These are phyloP conservation scores for Microctenopoma lineatum DNA, from an alignment of 2,797 vertebrate species.

Conservation along the genomic window DNA sequence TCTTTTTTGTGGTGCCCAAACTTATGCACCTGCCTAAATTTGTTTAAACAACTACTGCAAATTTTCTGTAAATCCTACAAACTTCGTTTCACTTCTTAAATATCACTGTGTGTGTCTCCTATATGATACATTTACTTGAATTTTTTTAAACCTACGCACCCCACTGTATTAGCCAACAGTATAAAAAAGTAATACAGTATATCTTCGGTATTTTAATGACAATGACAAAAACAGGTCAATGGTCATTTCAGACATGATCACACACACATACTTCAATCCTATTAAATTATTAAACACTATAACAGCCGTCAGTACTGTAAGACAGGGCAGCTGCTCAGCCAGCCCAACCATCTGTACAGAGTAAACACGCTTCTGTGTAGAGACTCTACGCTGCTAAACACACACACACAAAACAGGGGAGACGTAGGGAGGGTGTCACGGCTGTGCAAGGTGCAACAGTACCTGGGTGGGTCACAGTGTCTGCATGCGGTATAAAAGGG, in stretches of 20 bases:
- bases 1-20: too few relatives aligned
- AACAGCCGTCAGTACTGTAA: background rate
- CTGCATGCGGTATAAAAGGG: constrained; percentile 76
- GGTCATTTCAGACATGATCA: constrained; percentile 4
- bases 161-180: background rate
- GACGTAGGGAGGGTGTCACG: constrained; percentile 1
- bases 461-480: constrained; percentile 76
- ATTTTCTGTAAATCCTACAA: too few relatives aligned
- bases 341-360: constrained; percentile 1
- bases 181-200: background rate
- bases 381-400: background rate
- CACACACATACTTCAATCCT: background rate
- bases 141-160: too few relatives aligned
- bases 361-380: constrained; percentile 10
- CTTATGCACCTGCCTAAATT: too few relatives aligned
- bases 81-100: too few relatives aligned
- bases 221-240: background rate
- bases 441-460: constrained; percentile 58
- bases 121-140: too few relatives aligned
- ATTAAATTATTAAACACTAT: background rate
- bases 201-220: background rate
- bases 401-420: background rate
- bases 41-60: too few relatives aligned
- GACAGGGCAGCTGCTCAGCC: background rate
- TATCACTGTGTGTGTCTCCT: too few relatives aligned